Evolutionary conservation across 2,113 vertebrate species (phyloP).

Genomic region (Scomber scombrus): DNA sequence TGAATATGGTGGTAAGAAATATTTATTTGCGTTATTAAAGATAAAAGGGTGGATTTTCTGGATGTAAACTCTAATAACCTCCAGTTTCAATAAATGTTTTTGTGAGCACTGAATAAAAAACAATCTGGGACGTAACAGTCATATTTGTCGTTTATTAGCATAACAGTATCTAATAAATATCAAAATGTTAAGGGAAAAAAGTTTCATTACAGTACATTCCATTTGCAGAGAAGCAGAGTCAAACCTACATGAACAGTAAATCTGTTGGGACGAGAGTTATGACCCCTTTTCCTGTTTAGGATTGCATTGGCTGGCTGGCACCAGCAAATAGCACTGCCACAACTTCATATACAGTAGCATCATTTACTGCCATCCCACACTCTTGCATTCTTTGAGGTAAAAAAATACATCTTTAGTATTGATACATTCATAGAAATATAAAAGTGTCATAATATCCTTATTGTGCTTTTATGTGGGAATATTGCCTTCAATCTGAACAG

Average conservation of each 20-base stretch:
- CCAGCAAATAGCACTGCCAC: conserved; percentile 47
- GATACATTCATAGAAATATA: conserved; percentile 85
- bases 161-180: conserved; percentile 80
- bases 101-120: conserved; percentile 17
- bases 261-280: conserved; percentile 47
- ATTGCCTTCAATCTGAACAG: conserved; percentile 70
- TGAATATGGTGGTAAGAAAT: too few species aligned
- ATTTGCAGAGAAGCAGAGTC: conserved; percentile 72
- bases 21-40: neutral
- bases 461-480: conserved; percentile 80
- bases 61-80: neutral
- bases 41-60: neutral
- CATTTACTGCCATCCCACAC: conserved; percentile 40
- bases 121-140: conserved; percentile 63
- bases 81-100: neutral
- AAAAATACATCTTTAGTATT: conserved; percentile 81
- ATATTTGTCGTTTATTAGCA: conserved; percentile 82
- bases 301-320: conserved; percentile 65
- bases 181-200: conserved; percentile 69
- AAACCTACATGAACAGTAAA: conserved; percentile 61
- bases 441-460: conserved; percentile 69
- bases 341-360: conserved; percentile 48
- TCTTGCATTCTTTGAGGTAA: conserved; percentile 72
- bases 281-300: conserved; percentile 57
- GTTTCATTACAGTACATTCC: conserved; percentile 82